Evolutionary conservation across 2,113 vertebrate species (phyloP).

Genomic region (Phaethornis superciliosus): DNA sequence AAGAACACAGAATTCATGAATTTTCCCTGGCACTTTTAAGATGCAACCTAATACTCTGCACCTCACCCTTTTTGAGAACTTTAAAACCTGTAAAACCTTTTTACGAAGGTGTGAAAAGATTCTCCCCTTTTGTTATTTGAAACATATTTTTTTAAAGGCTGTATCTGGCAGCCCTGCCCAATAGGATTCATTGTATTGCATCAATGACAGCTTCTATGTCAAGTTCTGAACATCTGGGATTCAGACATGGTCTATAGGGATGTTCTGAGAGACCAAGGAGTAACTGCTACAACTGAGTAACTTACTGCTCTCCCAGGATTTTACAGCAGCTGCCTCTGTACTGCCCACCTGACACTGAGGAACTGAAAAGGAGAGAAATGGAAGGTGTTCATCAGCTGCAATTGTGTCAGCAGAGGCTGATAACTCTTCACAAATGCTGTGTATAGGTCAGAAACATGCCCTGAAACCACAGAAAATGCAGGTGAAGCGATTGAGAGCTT

Average conservation of each 20-base stretch:
- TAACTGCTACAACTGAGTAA: not conserved
- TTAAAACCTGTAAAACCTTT: not conserved
- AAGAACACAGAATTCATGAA: not conserved
- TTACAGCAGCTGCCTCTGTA: not conserved
- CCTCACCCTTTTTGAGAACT: not conserved
- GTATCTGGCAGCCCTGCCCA: not conserved
- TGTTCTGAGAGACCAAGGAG: not conserved
- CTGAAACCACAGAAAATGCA: conserved; percentile 8
- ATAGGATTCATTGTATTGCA: not conserved
- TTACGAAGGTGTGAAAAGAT: not conserved
- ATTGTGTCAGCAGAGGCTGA: not conserved
- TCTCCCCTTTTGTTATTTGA: not conserved
- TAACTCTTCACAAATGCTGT: not conserved
- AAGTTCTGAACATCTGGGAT: not conserved
- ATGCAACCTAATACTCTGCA: not conserved
- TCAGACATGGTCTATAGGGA: not conserved
- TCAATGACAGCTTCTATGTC: not conserved
- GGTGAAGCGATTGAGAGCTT: not conserved
- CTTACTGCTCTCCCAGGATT: not conserved
- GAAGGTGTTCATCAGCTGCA: not conserved
- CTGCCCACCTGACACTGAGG: not conserved
- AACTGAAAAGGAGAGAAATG: not conserved
- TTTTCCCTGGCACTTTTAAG: not conserved
- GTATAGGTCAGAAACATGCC: not conserved
- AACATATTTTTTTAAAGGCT: not conserved